Conservation (phyloP, 2,113 vertebrate species). For the Periophthalmus modestus region DNA sequence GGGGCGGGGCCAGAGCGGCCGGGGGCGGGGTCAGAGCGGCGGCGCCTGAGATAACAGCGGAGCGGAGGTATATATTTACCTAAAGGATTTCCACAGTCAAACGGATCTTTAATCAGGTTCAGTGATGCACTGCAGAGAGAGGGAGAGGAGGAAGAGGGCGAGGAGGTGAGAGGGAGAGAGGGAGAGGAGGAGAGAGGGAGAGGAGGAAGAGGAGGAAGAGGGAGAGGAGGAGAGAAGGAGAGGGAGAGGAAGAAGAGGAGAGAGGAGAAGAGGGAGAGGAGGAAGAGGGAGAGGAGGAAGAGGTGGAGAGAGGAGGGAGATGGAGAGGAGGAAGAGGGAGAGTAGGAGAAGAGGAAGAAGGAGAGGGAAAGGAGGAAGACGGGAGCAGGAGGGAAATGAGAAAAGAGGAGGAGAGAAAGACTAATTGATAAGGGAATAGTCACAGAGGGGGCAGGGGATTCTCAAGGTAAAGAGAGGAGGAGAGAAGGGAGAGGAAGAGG, state of each 20-base stretch:
- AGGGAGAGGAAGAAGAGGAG: not conserved
- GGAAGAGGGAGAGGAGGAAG: no score
- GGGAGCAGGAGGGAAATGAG: not conserved
- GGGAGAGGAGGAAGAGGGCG: not conserved
- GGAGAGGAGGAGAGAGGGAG: not conserved
- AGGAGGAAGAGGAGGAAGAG: not conserved
- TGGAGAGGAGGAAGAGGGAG: not conserved
- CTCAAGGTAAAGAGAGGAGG: not conserved
- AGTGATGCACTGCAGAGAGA: constrained; percentile 34
- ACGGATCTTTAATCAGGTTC: constrained; percentile 62
- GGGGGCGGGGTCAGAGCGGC: constrained; percentile 29
- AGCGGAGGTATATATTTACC: constrained; percentile 58
- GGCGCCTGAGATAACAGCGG: constrained; percentile 50
- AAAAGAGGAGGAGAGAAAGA: not conserved
- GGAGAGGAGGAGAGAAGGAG: not conserved
- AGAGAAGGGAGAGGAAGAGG: no score
- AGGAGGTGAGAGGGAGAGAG: not conserved
- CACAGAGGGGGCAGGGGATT: not conserved
- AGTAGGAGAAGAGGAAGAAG: not conserved
- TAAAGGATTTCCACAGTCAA: constrained; percentile 49
- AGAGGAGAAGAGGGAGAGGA: no score
- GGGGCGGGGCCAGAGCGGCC: constrained; percentile 29
- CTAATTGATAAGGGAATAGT: not conserved
- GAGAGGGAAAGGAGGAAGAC: no score
- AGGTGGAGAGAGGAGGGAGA: no score